Evolutionary conservation across 2,113 vertebrate genomes (phyloP).

Genomic region (Pelodiscus sinensis): DNA sequence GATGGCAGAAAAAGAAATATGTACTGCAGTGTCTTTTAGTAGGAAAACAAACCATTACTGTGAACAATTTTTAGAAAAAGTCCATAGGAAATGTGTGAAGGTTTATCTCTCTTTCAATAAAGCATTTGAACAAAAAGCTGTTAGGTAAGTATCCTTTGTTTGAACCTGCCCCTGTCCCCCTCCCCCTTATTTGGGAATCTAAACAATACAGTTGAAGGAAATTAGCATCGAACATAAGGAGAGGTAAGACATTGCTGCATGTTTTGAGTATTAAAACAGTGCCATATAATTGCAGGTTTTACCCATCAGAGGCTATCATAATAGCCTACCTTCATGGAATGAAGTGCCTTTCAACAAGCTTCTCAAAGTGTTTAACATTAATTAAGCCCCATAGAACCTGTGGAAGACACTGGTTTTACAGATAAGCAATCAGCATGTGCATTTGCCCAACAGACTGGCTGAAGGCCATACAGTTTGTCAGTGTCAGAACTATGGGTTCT

Average conservation of each 20-base stretch:
- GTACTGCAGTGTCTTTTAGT: background rate
- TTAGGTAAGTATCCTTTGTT: constrained; percentile 8
- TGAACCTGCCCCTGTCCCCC: background rate
- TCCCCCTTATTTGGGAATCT: too few relatives aligned
- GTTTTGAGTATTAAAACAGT: background rate
- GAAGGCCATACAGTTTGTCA: background rate
- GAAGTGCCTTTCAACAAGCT: background rate
- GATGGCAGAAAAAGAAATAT: background rate
- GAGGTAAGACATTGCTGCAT: background rate
- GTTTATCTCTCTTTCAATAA: background rate
- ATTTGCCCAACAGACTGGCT: background rate
- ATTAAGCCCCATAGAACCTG: background rate
- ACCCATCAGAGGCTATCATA: background rate
- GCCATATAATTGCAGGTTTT: background rate
- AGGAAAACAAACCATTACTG: background rate
- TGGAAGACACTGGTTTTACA: background rate
- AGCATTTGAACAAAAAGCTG: background rate
- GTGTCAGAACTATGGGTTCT: background rate
- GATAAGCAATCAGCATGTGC: too few relatives aligned
- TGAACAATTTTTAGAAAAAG: constrained; percentile 13
- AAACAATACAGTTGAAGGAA: background rate
- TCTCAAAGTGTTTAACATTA: background rate
- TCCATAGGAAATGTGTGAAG: background rate
- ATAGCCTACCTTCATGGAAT: background rate
- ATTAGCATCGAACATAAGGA: background rate